Conservation (phyloP, 2,888 invertebrate genomes). For the Drepana falcataria region DNA sequence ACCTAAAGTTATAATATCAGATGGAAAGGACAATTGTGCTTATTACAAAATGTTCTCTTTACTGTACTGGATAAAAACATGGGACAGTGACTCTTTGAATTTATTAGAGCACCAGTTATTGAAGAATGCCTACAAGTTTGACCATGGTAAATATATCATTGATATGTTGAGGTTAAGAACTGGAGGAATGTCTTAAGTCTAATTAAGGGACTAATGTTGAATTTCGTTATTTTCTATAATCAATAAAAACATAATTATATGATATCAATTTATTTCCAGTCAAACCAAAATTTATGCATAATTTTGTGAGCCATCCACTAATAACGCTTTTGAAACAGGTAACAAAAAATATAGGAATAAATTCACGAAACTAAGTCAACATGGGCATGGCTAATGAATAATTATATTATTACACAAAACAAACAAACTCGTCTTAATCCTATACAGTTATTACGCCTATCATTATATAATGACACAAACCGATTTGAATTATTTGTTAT, state of each 20-base stretch:
- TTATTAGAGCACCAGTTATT: slow-evolving; percentile 58
- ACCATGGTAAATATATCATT: slow-evolving; percentile 59
- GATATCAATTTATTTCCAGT: slow-evolving; percentile 38
- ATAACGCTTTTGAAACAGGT: slow-evolving; percentile 13
- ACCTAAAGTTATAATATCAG: slow-evolving; percentile 52
- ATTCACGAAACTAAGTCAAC: not conserved
- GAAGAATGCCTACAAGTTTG: slow-evolving; percentile 44
- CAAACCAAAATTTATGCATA: slow-evolving; percentile 30
- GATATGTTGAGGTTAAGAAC: slow-evolving; percentile 57
- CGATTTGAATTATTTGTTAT: slow-evolving; percentile 3
- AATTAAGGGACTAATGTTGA: not conserved
- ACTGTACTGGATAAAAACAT: slow-evolving; percentile 71
- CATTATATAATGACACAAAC: too few species aligned
- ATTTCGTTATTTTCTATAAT: slow-evolving; percentile 6
- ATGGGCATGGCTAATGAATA: slow-evolving; percentile 4
- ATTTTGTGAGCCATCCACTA: slow-evolving; percentile 22
- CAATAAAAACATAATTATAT: slow-evolving; percentile 18
- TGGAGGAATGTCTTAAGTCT: slow-evolving; percentile 29
- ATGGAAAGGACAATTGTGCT: slow-evolving; percentile 52
- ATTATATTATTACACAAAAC: not conserved
- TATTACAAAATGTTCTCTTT: slow-evolving; percentile 76
- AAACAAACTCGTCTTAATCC: not conserved
- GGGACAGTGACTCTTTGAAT: slow-evolving; percentile 62
- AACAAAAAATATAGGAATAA: not conserved
- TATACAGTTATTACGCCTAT: not conserved